phyloP scores from a whole-genome alignment of 2,888 invertebrate species.

The Orchestes rusci region DNA sequence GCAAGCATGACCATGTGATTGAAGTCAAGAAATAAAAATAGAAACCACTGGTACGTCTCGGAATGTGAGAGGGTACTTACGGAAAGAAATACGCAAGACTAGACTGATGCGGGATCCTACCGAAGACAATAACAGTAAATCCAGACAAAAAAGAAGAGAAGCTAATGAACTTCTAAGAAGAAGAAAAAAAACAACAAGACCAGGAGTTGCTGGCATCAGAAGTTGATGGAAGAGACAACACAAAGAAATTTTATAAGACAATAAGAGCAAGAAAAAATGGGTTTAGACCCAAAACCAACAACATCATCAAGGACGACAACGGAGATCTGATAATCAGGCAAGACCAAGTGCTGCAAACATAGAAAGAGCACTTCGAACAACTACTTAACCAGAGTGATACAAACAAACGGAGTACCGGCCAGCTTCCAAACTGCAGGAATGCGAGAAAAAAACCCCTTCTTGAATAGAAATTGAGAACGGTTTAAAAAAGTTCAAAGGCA shows the following conservation, averaged over 20 bases:
- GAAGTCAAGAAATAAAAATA: background rate
- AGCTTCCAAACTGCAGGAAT: conserved; percentile 4
- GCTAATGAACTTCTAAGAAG: conserved; percentile 2
- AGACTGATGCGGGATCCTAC: conserved; percentile 2
- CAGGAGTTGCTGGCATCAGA: conserved; percentile 6
- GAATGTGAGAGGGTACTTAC: conserved; percentile 1
- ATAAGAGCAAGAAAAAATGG: conserved; percentile 8
- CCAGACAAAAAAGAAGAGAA: conserved; percentile 7
- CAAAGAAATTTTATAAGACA: conserved; percentile 9
- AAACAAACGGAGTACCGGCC: conserved; percentile 7
- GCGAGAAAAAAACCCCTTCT: conserved; percentile 1
- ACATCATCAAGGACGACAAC: conserved; percentile 11
- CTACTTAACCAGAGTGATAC: conserved; percentile 12
- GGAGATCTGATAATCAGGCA: conserved; percentile 10
- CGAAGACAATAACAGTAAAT: conserved; percentile 9
- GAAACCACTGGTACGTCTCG: conserved; percentile 2
- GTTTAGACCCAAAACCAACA: conserved; percentile 12
- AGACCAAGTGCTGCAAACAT: conserved; percentile 10
- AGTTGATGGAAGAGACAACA: conserved; percentile 7
- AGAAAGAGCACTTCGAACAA: conserved; percentile 7
- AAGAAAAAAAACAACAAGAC: conserved; percentile 8
- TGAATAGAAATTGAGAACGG: background rate
- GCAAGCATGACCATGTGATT: no score
- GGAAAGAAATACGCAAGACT: background rate
- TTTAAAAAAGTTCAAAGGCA: background rate